A percentile compares a stretch with the other conserved stretches of the same genome.
Evolutionary conservation across 1,140 invertebrate species (phyloP).

Genomic region (Druon quercuslanigerum): DNA sequence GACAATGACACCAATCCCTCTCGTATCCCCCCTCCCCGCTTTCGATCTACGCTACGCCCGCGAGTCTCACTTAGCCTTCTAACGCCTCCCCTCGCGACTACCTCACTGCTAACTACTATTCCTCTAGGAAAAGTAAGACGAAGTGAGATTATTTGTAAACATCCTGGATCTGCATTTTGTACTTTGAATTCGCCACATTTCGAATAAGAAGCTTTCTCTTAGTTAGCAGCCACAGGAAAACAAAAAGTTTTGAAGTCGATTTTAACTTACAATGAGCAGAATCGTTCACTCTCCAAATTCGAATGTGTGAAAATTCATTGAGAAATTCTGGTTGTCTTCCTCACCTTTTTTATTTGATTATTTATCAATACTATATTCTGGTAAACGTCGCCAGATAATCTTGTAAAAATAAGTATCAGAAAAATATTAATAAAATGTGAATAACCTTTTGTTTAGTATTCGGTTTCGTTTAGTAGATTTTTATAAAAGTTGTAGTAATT

Average conservation of each 20-base stretch:
- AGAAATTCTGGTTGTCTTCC: no score
- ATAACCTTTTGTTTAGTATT: no score
- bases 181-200: not conserved
- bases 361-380: no score
- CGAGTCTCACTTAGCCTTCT: slow-evolving; percentile 49
- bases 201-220: no score
- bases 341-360: no score
- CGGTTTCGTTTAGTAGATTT: no score
- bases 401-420: no score
- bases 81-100: slow-evolving; percentile 39
- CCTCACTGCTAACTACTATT: slow-evolving; percentile 32
- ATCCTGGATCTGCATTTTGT: not conserved
- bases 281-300: not conserved
- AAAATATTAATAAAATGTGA: no score
- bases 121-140: slow-evolving; percentile 38
- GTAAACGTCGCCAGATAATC: no score
- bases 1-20: slow-evolving; percentile 77
- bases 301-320: not conserved
- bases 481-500: no score
- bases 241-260: no score
- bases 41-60: slow-evolving; percentile 38
- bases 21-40: slow-evolving; percentile 41
- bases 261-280: not conserved
- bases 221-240: no score
- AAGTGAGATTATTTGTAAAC: not conserved